Conservation (phyloP, 2,888 invertebrate genomes). For the Ganaspis brasiliensis region DNA sequence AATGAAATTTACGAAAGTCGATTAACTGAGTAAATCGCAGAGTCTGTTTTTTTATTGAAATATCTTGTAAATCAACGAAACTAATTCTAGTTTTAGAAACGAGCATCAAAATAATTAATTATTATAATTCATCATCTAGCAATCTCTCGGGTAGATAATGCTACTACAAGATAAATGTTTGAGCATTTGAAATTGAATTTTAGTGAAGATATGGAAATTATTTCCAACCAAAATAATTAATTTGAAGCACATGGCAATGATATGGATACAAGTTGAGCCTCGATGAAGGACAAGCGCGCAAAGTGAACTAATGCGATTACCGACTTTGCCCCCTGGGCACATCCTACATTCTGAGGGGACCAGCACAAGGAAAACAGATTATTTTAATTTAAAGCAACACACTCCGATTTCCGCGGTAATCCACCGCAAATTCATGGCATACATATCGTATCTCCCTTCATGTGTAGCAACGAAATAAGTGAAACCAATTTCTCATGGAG, state of each 20-base stretch:
- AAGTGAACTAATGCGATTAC: slow-evolving; percentile 60
- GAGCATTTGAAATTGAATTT: not conserved
- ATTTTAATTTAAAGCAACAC: slow-evolving; percentile 72
- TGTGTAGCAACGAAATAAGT: slow-evolving; percentile 12
- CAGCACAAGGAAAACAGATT: slow-evolving; percentile 67
- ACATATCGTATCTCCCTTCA: slow-evolving; percentile 52
- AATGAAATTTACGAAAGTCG: not conserved
- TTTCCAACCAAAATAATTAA: not conserved
- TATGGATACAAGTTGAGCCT: slow-evolving; percentile 30
- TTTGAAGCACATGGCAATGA: slow-evolving; percentile 2
- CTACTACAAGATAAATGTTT: too few relatives aligned
- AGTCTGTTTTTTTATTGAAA: not conserved
- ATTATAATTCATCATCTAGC: too few relatives aligned
- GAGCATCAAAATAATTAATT: not conserved
- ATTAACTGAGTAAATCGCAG: not conserved
- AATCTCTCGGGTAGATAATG: too few relatives aligned
- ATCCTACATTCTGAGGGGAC: slow-evolving; percentile 53
- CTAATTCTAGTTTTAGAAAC: not conserved
- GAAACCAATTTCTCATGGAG: slow-evolving; percentile 35
- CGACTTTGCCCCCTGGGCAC: slow-evolving; percentile 46
- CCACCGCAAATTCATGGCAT: slow-evolving; percentile 63
- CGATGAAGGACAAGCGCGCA: slow-evolving; percentile 53
- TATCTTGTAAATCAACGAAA: not conserved
- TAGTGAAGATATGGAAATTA: not conserved
- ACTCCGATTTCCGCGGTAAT: slow-evolving; percentile 62